phyloP scores from a whole-genome alignment of 1,140 invertebrate species.

The Protaetia brevitarsis region DNA sequence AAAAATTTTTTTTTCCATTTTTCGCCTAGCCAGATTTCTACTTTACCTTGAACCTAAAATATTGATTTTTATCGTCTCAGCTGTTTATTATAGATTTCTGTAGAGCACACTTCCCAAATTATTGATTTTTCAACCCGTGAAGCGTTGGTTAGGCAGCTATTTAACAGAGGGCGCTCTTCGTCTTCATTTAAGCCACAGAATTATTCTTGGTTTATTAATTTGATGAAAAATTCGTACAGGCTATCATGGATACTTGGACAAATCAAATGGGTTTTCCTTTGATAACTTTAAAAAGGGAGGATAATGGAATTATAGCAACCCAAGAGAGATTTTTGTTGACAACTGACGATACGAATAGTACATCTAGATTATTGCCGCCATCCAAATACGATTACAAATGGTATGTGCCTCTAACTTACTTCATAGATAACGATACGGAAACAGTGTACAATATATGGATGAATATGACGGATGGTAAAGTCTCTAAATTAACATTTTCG shows the following conservation, averaged over 20 bases:
- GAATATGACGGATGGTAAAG: constrained; percentile 69
- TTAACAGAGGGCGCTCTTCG: too few relatives aligned
- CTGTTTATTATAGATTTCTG: too few relatives aligned
- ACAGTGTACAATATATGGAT: constrained; percentile 61
- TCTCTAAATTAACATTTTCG: background rate
- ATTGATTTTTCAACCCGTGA: too few relatives aligned
- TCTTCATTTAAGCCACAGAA: too few relatives aligned
- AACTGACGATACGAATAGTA: constrained; percentile 44
- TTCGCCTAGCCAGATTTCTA: background rate
- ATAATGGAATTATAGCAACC: constrained; percentile 57
- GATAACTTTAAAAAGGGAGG: constrained; percentile 61
- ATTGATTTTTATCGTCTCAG: too few relatives aligned
- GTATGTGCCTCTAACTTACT: constrained; percentile 75
- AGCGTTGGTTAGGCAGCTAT: too few relatives aligned
- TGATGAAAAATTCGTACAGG: too few relatives aligned
- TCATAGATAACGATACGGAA: constrained; percentile 56
- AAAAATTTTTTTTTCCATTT: background rate
- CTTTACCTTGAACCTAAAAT: too few relatives aligned
- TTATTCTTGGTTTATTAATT: too few relatives aligned
- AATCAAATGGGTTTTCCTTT: constrained; percentile 77
- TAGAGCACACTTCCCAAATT: too few relatives aligned
- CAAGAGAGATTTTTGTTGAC: constrained; percentile 60
- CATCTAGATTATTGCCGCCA: constrained; percentile 37
- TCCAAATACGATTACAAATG: constrained; percentile 61
- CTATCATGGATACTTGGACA: constrained; percentile 85